These are phyloP conservation scores for Metaphire vulgaris DNA, from an alignment of 1,140 invertebrate genomes.

Conservation along the genomic window DNA sequence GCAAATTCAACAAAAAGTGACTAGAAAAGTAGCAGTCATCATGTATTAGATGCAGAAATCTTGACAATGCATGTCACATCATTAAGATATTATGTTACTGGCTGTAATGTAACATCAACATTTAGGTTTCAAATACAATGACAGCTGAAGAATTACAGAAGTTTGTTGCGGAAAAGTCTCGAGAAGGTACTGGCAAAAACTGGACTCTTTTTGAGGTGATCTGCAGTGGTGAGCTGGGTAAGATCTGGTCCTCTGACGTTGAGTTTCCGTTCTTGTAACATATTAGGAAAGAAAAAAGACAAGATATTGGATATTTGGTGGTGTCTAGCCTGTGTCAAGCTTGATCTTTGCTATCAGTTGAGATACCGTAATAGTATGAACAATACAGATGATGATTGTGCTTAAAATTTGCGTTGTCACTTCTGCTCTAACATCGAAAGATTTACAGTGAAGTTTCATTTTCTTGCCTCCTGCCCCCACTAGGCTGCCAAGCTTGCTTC, in stretches of 20 bases:
- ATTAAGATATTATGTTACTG: background rate
- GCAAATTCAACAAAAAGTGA: background rate
- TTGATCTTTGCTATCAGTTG: background rate
- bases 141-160: slow-evolving; percentile 63
- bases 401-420: background rate
- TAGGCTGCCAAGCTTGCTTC: too few species aligned
- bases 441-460: too few species aligned
- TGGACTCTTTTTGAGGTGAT: slow-evolving; percentile 67
- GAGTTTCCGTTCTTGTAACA: background rate
- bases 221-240: slow-evolving; percentile 60
- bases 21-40: background rate
- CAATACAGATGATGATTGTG: background rate
- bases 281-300: background rate
- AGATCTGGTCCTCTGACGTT: background rate
- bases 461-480: too few species aligned
- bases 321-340: too few species aligned
- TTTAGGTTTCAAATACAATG: slow-evolving; percentile 67
- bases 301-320: too few species aligned
- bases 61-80: too few species aligned
- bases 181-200: slow-evolving; percentile 56
- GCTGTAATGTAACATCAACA: background rate
- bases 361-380: background rate
- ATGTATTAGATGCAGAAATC: slow-evolving; percentile 34
- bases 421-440: slow-evolving; percentile 20
- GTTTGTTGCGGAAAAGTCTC: slow-evolving; percentile 36